Conservation (phyloP, 2,113 vertebrate species). For the Xiphophorus maculatus region DNA sequence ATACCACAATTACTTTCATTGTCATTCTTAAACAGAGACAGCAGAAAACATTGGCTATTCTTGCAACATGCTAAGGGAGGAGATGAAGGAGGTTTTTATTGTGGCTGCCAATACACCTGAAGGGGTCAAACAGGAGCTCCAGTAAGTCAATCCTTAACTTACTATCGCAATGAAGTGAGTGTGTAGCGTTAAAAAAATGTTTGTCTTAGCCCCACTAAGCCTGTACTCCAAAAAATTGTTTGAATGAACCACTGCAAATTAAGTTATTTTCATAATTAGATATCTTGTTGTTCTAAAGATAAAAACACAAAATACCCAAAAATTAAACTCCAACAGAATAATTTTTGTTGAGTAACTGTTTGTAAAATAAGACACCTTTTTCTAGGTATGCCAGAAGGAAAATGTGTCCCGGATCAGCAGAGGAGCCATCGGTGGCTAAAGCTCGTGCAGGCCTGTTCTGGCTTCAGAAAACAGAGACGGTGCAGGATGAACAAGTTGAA, state of each 20-base stretch:
- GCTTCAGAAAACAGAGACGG: constrained; percentile 63
- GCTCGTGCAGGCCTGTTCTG: constrained; percentile 67
- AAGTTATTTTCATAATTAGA: background rate
- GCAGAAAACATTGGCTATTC: constrained; percentile 94
- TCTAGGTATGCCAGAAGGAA: constrained; percentile 83
- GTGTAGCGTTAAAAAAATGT: background rate
- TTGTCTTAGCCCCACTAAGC: background rate
- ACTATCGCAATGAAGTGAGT: background rate
- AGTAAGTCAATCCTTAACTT: constrained; percentile 71
- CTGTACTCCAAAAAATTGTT: too few relatives aligned
- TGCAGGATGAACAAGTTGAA: constrained; percentile 85
- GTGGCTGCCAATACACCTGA: constrained; percentile 81
- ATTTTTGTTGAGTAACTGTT: background rate
- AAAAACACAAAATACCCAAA: background rate
- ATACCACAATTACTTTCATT: background rate
- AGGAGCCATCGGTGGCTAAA: constrained; percentile 62
- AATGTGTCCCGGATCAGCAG: constrained; percentile 82
- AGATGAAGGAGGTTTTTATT: constrained; percentile 88
- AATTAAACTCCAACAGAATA: background rate
- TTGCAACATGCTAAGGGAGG: constrained; percentile 89
- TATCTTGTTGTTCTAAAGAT: background rate
- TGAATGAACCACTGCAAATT: too few relatives aligned
- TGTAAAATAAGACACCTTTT: background rate
- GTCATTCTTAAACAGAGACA: constrained; percentile 81
- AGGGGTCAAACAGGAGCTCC: constrained; percentile 83